Conservation (phyloP, 2,797 vertebrate genomes). For the Chaetodon trifasciatus region DNA sequence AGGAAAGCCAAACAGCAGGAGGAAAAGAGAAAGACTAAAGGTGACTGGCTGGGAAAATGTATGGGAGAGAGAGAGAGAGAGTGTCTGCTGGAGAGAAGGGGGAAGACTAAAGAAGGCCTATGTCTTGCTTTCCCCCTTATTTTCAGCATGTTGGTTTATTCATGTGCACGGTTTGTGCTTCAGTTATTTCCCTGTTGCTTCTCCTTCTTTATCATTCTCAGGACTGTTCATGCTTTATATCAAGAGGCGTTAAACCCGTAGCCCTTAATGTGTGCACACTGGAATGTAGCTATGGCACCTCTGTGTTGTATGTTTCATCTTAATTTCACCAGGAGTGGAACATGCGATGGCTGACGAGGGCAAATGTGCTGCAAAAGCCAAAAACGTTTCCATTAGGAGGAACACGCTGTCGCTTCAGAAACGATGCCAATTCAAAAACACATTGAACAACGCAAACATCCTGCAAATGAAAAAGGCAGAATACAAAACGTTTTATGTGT, state of each 20-base stretch:
- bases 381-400: too few species aligned
- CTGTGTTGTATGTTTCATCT: slow-evolving; percentile 8
- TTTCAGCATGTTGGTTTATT: slow-evolving; percentile 65
- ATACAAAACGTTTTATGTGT: too few species aligned
- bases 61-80: slow-evolving; percentile 5
- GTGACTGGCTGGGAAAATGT: slow-evolving; percentile 31
- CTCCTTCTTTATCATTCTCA: slow-evolving; percentile 43
- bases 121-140: slow-evolving; percentile 26
- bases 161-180: slow-evolving; percentile 57
- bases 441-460: too few species aligned
- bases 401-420: too few species aligned
- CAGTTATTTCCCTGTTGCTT: slow-evolving; percentile 39
- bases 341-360: not conserved
- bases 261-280: not conserved
- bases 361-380: too few species aligned
- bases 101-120: slow-evolving; percentile 10
- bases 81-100: slow-evolving; percentile 3
- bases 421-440: too few species aligned
- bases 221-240: slow-evolving; percentile 29
- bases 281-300: not conserved
- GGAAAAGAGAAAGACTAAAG: slow-evolving; percentile 32
- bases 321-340: not conserved
- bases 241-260: slow-evolving; percentile 5
- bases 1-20: slow-evolving; percentile 42
- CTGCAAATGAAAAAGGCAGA: too few species aligned